These are phyloP conservation scores for Ceyx erithaca DNA, from an alignment of 2,797 vertebrate species.

Conservation along the genomic window DNA sequence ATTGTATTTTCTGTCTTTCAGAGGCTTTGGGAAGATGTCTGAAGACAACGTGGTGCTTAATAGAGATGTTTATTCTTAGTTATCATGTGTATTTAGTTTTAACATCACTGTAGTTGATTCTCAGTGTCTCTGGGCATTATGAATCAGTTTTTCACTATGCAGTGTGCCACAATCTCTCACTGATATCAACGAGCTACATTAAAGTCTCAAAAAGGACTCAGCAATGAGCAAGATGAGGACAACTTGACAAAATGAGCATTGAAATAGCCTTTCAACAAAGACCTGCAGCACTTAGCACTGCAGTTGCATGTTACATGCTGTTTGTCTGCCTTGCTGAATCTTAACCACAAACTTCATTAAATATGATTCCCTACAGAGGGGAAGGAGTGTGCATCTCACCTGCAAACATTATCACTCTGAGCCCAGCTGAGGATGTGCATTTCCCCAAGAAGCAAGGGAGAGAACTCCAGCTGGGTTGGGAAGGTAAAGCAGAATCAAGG, in stretches of 20 bases:
- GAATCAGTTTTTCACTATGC: not conserved
- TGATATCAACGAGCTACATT: not conserved
- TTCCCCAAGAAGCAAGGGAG: not conserved
- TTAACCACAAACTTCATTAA: not conserved
- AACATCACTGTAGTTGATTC: not conserved
- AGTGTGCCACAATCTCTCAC: not conserved
- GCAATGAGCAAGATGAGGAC: not conserved
- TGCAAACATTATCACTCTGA: not conserved
- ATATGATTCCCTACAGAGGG: not conserved
- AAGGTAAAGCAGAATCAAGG: constrained; percentile 15
- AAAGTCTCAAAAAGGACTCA: not conserved
- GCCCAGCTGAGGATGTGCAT: not conserved
- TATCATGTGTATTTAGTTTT: not conserved
- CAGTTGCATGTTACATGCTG: not conserved
- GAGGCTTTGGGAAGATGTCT: not conserved
- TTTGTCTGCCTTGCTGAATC: not conserved
- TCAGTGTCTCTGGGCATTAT: not conserved
- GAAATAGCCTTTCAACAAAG: not conserved
- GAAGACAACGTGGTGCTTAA: not conserved
- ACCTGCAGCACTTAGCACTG: not conserved
- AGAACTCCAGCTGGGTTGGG: not conserved
- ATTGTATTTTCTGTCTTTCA: not conserved
- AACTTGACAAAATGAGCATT: not conserved
- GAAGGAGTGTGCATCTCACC: not conserved
- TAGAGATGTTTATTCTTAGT: not conserved